A percentile compares a stretch with the other conserved stretches of the same genome.
Conservation (phyloP, 2,113 vertebrate species). For the Limnothrissa miodon region DNA sequence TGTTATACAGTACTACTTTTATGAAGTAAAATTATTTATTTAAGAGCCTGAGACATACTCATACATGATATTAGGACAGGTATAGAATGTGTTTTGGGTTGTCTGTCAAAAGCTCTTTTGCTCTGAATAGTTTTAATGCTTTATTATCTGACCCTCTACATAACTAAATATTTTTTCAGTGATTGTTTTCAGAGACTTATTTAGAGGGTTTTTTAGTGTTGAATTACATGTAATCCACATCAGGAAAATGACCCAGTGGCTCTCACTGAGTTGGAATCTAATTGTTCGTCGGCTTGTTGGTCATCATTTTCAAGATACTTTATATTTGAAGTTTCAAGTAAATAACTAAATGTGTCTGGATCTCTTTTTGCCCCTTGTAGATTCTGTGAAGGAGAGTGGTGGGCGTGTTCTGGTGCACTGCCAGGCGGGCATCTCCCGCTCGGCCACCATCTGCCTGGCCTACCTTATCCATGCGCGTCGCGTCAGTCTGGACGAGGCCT, state of each 20-base stretch:
- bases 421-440: constrained; percentile 77
- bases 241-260: no score
- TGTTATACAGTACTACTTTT: not conserved
- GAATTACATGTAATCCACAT: no score
- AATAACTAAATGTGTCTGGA: not conserved
- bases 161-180: no score
- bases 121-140: not conserved
- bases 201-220: no score
- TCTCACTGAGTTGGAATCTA: no score
- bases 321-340: not conserved
- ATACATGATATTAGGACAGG: not conserved
- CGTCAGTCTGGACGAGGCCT: constrained; percentile 72
- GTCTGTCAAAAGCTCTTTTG: not conserved
- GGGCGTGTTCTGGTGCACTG: constrained; percentile 76
- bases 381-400: constrained; percentile 69
- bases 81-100: not conserved
- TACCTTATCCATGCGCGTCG: constrained; percentile 72
- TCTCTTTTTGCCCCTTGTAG: constrained; percentile 49
- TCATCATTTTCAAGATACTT: not conserved
- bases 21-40: no score
- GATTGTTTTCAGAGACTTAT: no score
- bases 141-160: not conserved
- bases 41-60: no score
- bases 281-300: no score
- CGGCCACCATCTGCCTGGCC: constrained; percentile 77